Evolutionary conservation across 2,113 vertebrate species (phyloP).

Genomic region (Malurus cyaneus): DNA sequence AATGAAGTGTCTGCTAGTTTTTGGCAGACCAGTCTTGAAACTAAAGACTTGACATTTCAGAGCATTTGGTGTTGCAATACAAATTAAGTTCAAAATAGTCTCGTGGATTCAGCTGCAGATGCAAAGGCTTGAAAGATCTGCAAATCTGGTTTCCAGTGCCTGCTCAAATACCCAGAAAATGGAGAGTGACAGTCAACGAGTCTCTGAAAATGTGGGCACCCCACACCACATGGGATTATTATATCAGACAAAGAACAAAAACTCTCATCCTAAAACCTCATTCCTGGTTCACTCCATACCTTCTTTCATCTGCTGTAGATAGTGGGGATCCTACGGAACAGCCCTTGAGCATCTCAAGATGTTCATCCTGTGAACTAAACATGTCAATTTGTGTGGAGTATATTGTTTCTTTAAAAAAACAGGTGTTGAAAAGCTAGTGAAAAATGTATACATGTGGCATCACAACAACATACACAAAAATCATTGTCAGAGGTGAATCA

Average conservation of each 20-base stretch:
- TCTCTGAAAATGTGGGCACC: background rate
- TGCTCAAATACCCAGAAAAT: background rate
- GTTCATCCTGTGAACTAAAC: background rate
- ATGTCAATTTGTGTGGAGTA: background rate
- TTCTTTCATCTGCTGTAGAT: background rate
- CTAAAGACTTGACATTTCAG: background rate
- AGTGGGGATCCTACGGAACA: background rate
- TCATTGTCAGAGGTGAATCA: background rate
- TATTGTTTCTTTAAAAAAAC: background rate
- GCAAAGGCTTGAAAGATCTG: background rate
- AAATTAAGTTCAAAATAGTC: background rate
- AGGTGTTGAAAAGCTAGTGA: background rate
- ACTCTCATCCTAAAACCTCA: background rate
- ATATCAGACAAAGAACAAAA: background rate
- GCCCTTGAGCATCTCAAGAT: background rate
- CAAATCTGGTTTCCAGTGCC: background rate
- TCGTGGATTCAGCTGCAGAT: background rate
- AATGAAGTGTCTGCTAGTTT: background rate
- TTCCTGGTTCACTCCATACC: background rate
- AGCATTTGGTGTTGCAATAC: background rate
- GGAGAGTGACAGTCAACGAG: background rate
- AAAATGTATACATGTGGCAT: background rate
- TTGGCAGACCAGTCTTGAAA: background rate
- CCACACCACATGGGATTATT: background rate
- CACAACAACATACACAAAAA: background rate